Base-by-base conservation (phyloP, 2,888 invertebrate species). In the Cheilosia vernalis region DNA sequence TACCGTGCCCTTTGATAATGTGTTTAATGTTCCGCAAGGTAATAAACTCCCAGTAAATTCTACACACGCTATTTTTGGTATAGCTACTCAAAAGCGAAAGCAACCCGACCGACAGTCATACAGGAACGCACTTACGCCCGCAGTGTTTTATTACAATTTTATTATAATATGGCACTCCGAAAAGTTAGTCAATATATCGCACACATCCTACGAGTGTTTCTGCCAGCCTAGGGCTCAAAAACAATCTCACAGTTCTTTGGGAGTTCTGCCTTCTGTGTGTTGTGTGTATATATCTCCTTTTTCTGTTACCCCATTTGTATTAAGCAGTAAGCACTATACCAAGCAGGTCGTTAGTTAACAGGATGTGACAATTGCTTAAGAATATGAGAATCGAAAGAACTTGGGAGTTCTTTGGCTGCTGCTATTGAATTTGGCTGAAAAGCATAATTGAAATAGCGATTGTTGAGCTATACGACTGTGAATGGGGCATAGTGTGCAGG, bases 281-380 rank as follows among this genome's bases (percentile, higher is more conserved):
- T 27, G 7, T 27, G 6, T 13, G 21, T 15, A 4, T 15, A 4
- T 44, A 17, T 44, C n/a, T 53, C 30, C 33, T 24, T 51, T 40
- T n/a, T 56, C 15, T 17, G 17, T 17, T 17, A 37, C 6, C 19
- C 33, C 13, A 24, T 73, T 53, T 66, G 21, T 37, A 37, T 42
- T 42, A 73, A 42, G 42, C 21, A 21, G n/a, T n/a, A n/a, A n/a
- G n/a, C 67, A 74, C 70, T 60, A 37, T 44, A 67, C 30, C 19
- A 21, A 21, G 21, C 21, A 58, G 73, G 63, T 78, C 63, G 73
- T 83, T 73, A 83, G 79, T 74, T 79, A 69, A 6, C 69, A 69
- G 74, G 74, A 84, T 84, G 80, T 70, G 74, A 79, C 69, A 63
- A 84, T 74, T 84, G 79, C 79, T 70, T 74, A 53, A 79, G 84